Evolutionary conservation across 2,113 vertebrate genomes (phyloP), one percentile per base, ranked within the genome.

Genomic region (Callaeas wilsoni): DNA sequence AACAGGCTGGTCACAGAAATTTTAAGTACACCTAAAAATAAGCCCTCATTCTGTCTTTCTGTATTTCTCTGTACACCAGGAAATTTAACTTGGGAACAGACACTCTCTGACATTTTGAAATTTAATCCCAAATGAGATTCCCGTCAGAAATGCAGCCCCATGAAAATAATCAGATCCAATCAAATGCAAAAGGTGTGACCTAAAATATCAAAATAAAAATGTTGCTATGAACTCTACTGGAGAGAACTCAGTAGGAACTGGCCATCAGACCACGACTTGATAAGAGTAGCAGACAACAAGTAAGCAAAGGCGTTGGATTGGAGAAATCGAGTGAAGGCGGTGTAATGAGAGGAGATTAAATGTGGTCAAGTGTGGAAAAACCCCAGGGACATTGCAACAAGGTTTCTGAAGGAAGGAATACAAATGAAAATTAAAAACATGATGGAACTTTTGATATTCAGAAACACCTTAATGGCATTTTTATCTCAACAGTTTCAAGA

Each of bases 121-220:
- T 81, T 42, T 79, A 87, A 75, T 84, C 69, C 60, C 37, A 79
- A 78, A 90, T 32, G n/a, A 88, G 27, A 83, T 81, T 81, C 35
- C 22, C n/a, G 10, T 78, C 52, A 87, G 64, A 94, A 86, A 81
- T 50, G 29, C 21, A 81, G 64, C 32, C 25, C 56, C 79, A 55
- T 35, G 56, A 90, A 96, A 90, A 93, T 71, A 96, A 92, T 39
- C 49, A 63, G 62, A 75, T 65, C 32, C 42, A 88, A 89, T 59
- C 42, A 95, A 69, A 89, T 77, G 67, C 49, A 88, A 83, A 94
- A 87, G 29, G 80, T 79, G 37, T 82, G 77, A 87, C 84, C 63
- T 62, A 84, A 94, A 96, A 84, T 83, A 93, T 21, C 25, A 92
- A 65, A 94, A 74, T 90, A 69, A 77, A 64, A 95, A 86, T 59